These are phyloP conservation scores for Mus caroli DNA, from an alignment of 2,797 vertebrate genomes.

Conservation along the genomic window DNA sequence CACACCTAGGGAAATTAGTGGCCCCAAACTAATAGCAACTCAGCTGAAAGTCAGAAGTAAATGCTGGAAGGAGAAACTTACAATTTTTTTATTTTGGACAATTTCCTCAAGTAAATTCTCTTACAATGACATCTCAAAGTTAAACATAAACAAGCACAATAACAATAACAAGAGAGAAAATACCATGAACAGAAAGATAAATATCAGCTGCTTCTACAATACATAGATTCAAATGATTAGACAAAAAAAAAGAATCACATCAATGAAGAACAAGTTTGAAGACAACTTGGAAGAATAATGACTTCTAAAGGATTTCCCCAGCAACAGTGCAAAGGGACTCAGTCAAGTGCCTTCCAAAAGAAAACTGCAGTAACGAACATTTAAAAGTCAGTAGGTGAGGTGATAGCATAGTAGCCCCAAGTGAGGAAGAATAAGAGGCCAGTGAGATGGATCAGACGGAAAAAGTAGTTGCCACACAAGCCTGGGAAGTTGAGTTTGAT, in stretches of 20 bases:
- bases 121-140: not conserved
- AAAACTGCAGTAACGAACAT: conserved; percentile 18
- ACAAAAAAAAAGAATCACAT: not conserved
- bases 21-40: not conserved
- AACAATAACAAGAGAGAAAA: not conserved
- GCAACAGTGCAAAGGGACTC: conserved; percentile 2
- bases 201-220: not conserved
- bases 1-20: not conserved
- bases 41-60: conserved; percentile 9
- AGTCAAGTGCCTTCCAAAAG: conserved; percentile 23
- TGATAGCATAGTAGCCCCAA: not conserved
- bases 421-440: not conserved
- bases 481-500: not conserved
- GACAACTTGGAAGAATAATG: not conserved
- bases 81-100: conserved; percentile 24
- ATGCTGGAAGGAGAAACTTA: conserved; percentile 32
- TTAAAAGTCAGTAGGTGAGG: not conserved
- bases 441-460: not conserved
- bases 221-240: conserved; percentile 26
- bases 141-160: conserved; percentile 4
- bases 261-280: conserved; percentile 2
- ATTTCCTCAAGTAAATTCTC: conserved; percentile 57
- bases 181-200: not conserved
- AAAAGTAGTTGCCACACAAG: no score
- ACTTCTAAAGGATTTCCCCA: not conserved